Evolutionary conservation across 2,797 vertebrate species (phyloP), one percentile per base, ranked within the genome.

Genomic region (Gymnoscopelus braueri): DNA sequence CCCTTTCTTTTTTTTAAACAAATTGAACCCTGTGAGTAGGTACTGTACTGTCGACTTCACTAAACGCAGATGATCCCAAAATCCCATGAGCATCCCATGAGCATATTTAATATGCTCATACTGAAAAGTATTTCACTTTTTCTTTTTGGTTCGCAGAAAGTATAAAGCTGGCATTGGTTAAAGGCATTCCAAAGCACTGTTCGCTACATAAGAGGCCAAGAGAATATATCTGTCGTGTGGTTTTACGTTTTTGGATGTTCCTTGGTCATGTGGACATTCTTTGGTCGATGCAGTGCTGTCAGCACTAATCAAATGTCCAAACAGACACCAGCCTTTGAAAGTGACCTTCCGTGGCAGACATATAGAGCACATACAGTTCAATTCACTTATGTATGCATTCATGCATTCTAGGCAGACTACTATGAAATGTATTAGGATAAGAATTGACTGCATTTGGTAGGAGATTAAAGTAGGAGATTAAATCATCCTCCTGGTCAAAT

Each of bases 211-310:
- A 53, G 65, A 71, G 60, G 49, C 67, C 67, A 74, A 61, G 19
- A 48, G 48, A 68, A 82, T 44, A 63, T 51, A 78, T 66, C 32
- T 74, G 26, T 68, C 55, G 51, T 63, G 7, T 71, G 32, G 53
- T 69, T 79, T 75, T 71, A 15, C 5, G 60, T 67, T 56, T 74
- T 15, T 77, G 2, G 0, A 54, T 5, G 48, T 56, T n/a, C 57
- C 15, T 39, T 39, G 3, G 55, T 32, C 3, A 57, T 24, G 63
- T 60, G 8, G 6, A 59, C 13, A 5, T 63, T 69, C 54, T 72
- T 64, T 12, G 75, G 67, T 70, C 59, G 70, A 69, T 59, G 60
- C 57, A 49, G 3, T 55, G 14, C 73, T 52, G 54, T 64, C 61
- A 64, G 58, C 14, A 64, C 12, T 10, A 55, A 58, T 50, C 54